Conservation (phyloP, 2,888 invertebrate species). For the Pollenia griseotomentosa region DNA sequence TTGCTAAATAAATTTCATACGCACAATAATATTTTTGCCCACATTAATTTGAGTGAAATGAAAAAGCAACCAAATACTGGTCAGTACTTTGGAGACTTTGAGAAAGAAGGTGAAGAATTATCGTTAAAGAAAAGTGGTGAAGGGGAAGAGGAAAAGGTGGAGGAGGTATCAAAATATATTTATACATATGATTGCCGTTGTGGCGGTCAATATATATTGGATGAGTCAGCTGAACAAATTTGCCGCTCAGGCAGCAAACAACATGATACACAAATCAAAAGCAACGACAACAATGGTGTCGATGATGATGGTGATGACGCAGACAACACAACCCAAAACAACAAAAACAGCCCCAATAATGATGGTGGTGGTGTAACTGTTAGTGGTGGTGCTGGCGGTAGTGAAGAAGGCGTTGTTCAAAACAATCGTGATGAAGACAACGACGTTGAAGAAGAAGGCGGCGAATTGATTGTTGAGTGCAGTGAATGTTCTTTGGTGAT, state of each 20-base stretch:
- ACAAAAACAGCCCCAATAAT: conserved; percentile 60
- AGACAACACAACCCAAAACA: conserved; percentile 65
- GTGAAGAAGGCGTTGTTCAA: conserved; percentile 55
- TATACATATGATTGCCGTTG: conserved; percentile 88
- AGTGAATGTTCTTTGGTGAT: conserved; percentile 91
- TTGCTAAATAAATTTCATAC: conserved; percentile 86
- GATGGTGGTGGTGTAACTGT: conserved; percentile 31
- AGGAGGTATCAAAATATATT: conserved; percentile 54
- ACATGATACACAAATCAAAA: conserved; percentile 56
- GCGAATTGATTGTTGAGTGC: conserved; percentile 87
- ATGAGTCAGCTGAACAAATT: conserved; percentile 78
- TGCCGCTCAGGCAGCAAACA: conserved; percentile 58
- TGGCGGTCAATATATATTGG: conserved; percentile 86
- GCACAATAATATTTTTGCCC: conserved; percentile 86
- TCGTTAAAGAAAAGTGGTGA: conserved; percentile 14
- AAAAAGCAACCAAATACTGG: conserved; percentile 74
- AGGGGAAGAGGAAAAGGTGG: conserved; percentile 1
- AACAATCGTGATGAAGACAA: conserved; percentile 77
- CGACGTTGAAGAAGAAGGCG: conserved; percentile 77
- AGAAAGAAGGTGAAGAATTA: conserved; percentile 48
- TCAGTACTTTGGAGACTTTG: conserved; percentile 48
- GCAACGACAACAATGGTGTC: conserved; percentile 42
- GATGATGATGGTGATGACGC: conserved; percentile 58
- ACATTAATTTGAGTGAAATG: conserved; percentile 85
- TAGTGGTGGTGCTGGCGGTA: conserved; percentile 40